These are phyloP conservation scores for Temnothorax longispinosus DNA, from an alignment of 1,140 invertebrate genomes.

Conservation along the genomic window DNA sequence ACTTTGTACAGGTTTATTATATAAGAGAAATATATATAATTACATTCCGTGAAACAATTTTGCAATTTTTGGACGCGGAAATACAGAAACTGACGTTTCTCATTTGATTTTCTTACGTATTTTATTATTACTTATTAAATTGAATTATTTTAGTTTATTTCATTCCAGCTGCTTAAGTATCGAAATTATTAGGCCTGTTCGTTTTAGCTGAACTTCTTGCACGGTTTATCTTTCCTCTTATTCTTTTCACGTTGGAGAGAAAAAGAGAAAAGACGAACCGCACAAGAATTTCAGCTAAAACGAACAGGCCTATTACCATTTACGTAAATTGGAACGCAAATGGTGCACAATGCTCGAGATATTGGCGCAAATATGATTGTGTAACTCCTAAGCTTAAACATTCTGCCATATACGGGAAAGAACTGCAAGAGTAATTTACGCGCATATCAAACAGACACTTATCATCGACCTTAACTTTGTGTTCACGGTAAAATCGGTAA, in stretches of 20 bases:
- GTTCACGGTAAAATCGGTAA: background rate
- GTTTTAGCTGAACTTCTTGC: no score
- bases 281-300: no score
- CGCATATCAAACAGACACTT: background rate
- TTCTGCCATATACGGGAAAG: background rate
- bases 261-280: no score
- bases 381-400: background rate
- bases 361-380: background rate
- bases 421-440: background rate
- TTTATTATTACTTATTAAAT: background rate
- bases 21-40: background rate
- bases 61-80: background rate
- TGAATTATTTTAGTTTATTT: background rate
- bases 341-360: background rate
- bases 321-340: background rate
- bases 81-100: background rate
- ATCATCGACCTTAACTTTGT: conserved; percentile 18
- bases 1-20: background rate
- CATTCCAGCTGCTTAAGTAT: background rate
- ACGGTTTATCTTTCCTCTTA: no score
- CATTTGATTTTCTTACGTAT: background rate
- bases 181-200: no score
- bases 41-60: background rate
- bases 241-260: no score
- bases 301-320: background rate